Evolutionary conservation across 1,140 invertebrate species (phyloP).

Genomic region (Mycetomoellerius zeteki): DNA sequence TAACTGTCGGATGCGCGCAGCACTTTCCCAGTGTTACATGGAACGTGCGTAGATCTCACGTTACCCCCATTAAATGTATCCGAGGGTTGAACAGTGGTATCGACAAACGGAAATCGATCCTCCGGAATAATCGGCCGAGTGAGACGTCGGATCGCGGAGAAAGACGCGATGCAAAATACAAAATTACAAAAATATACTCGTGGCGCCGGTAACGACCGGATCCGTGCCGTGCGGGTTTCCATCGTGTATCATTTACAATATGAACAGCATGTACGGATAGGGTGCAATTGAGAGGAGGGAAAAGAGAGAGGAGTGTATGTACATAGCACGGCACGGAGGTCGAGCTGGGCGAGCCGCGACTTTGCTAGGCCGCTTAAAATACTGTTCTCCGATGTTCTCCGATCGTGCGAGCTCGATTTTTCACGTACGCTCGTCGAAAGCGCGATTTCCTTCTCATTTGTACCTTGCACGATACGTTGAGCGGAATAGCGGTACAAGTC

Average conservation of each 20-base stretch:
- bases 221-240: constrained; percentile 57
- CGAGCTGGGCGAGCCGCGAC: constrained; percentile 71
- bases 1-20: constrained; percentile 43
- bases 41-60: constrained; percentile 4
- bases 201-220: constrained; percentile 66
- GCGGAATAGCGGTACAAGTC: background rate
- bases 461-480: background rate
- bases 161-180: constrained; percentile 76
- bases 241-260: constrained; percentile 72
- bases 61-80: background rate
- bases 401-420: constrained; percentile 56
- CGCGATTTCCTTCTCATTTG: background rate
- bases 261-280: constrained; percentile 69
- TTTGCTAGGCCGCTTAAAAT: constrained; percentile 81
- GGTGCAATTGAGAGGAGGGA: constrained; percentile 51
- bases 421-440: background rate
- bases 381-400: constrained; percentile 46
- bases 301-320: constrained; percentile 62
- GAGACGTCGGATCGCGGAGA: constrained; percentile 19
- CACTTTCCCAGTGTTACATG: constrained; percentile 50
- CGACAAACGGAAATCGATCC: constrained; percentile 7
- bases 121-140: constrained; percentile 31
- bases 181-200: constrained; percentile 83
- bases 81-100: background rate
- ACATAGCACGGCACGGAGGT: constrained; percentile 71